phyloP scores from a whole-genome alignment of 2,888 invertebrate species.

The Leucoptera coffeella region DNA sequence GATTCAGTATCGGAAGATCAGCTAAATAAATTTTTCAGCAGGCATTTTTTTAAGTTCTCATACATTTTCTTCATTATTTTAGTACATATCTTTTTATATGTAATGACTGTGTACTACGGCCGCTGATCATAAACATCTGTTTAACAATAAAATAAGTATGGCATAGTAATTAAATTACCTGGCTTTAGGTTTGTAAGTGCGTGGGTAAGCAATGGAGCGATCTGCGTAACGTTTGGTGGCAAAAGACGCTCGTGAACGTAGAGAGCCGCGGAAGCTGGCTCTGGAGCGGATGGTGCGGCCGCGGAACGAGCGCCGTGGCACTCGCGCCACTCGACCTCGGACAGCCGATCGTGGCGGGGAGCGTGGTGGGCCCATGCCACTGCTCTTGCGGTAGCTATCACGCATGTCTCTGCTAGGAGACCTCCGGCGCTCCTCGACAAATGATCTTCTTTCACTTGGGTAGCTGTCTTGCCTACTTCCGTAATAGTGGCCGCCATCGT shows the following conservation, averaged over 20 bases:
- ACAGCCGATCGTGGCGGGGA: conserved; percentile 23
- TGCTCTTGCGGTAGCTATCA: conserved; percentile 42
- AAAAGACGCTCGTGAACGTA: conserved; percentile 46
- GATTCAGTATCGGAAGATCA: too few relatives aligned
- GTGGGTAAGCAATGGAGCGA: conserved; percentile 31
- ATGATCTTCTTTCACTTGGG: conserved; percentile 39
- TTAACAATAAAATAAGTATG: too few relatives aligned
- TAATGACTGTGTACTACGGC: too few relatives aligned
- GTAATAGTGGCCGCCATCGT: conserved; percentile 51
- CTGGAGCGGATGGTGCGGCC: conserved; percentile 49
- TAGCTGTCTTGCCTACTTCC: conserved; percentile 53
- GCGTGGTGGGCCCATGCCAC: conserved; percentile 44
- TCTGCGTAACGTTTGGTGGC: conserved; percentile 29
- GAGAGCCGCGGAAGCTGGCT: conserved; percentile 47
- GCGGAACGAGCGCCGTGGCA: conserved; percentile 48
- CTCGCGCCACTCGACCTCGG: conserved; percentile 32
- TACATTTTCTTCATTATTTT: too few relatives aligned
- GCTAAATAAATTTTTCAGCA: too few relatives aligned
- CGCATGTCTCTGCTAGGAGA: conserved; percentile 43
- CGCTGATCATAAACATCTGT: too few relatives aligned
- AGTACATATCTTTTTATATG: too few relatives aligned
- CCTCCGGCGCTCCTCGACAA: conserved; percentile 48
- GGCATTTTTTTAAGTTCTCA: too few relatives aligned
- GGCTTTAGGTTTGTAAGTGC: conserved; percentile 36
- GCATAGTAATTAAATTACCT: too few relatives aligned